These are phyloP conservation scores for Psittacula derbiana DNA, from an alignment of 2,797 vertebrate species.

Conservation along the genomic window DNA sequence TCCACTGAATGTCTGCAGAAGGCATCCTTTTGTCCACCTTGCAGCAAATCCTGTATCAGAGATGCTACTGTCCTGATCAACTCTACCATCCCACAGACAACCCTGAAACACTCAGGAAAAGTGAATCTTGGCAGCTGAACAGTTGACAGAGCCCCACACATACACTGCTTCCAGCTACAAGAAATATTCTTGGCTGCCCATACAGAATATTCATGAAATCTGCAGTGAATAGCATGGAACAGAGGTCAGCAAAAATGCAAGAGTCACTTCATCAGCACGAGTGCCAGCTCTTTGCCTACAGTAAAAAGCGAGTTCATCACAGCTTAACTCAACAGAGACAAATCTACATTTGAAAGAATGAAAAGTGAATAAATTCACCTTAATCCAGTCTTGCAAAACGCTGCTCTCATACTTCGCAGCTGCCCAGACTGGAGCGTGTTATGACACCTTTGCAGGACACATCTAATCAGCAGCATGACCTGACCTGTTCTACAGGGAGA, in stretches of 20 bases:
- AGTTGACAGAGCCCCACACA: neutral
- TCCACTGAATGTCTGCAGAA: neutral
- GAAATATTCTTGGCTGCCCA: neutral
- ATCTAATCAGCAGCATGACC: neutral
- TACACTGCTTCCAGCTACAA: neutral
- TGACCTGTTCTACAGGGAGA: conserved; percentile 12
- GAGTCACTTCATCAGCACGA: neutral
- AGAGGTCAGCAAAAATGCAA: conserved; percentile 5
- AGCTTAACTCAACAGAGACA: neutral
- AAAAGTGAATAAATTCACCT: neutral
- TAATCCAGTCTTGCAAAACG: neutral
- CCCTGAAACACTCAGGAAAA: neutral
- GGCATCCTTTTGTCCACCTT: neutral
- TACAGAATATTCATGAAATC: neutral
- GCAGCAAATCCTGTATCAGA: neutral
- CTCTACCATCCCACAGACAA: neutral
- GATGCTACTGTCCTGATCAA: neutral
- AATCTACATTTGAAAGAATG: neutral
- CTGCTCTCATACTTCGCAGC: neutral
- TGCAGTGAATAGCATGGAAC: neutral
- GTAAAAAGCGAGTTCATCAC: neutral
- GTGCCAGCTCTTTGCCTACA: neutral
- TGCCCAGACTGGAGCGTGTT: neutral
- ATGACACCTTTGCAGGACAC: neutral
- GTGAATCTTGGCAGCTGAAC: neutral